phyloP scores from a whole-genome alignment of 2,797 vertebrate genomes.

The Sciurus carolinensis region DNA sequence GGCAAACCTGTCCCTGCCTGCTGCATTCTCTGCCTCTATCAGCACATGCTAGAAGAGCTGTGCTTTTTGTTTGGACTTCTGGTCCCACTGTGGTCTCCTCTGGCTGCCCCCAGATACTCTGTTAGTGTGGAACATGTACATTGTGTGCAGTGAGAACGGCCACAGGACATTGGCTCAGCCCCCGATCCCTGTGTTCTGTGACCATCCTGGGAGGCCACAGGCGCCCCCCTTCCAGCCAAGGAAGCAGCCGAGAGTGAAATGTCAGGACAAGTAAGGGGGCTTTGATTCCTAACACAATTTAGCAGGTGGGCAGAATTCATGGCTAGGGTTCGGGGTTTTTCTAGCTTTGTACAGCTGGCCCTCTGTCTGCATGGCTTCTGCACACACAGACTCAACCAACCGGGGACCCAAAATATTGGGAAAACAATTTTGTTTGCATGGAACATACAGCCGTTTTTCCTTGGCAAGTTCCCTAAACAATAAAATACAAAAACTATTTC shows the following conservation, averaged over 20 bases:
- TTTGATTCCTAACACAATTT: not conserved
- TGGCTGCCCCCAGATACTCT: not conserved
- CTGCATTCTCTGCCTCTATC: not conserved
- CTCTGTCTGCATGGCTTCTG: not conserved
- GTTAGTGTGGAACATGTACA: accelerated
- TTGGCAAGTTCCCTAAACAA: not conserved
- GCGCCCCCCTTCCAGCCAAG: accelerated
- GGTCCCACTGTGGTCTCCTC: accelerated
- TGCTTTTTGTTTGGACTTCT: not conserved
- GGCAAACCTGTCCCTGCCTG: not conserved
- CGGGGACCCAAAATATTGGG: not conserved
- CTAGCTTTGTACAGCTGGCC: not conserved
- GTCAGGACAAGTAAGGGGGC: not conserved
- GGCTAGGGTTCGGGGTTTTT: not conserved
- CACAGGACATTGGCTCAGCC: accelerated
- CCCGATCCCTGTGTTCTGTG: accelerated
- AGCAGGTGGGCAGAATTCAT: not conserved
- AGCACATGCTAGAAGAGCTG: not conserved
- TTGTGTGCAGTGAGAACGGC: not conserved
- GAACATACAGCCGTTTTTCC: not conserved
- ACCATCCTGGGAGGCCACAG: not conserved
- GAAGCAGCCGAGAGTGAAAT: accelerated
- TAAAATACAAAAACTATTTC: not conserved
- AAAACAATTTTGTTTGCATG: not conserved
- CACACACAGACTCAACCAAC: not conserved